These are phyloP conservation scores for Murina feae DNA, from an alignment of 2,113 vertebrate species.

Conservation along the genomic window DNA sequence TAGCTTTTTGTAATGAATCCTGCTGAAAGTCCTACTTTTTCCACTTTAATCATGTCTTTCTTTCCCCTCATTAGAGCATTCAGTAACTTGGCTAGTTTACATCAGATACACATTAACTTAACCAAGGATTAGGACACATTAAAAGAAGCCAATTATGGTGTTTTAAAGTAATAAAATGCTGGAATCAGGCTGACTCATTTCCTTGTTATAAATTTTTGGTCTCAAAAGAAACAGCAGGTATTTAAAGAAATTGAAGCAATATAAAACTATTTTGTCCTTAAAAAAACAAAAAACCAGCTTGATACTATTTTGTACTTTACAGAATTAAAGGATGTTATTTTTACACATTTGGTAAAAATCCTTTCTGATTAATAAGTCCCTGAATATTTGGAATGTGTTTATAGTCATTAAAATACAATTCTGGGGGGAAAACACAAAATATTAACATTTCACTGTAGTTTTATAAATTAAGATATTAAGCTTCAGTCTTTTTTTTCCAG, in stretches of 20 bases:
- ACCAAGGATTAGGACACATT: slow-evolving; percentile 10
- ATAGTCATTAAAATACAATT: slow-evolving; percentile 43
- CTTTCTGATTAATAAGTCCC: background rate
- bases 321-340: slow-evolving; percentile 34
- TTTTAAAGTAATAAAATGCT: slow-evolving; percentile 17
- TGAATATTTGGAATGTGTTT: slow-evolving; percentile 51
- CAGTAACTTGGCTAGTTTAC: background rate
- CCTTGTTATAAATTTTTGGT: slow-evolving; percentile 35
- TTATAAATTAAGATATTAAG: slow-evolving; percentile 31
- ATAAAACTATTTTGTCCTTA: slow-evolving; percentile 6
- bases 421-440: slow-evolving; percentile 23
- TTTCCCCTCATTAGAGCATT: background rate
- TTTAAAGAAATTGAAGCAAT: slow-evolving; percentile 48
- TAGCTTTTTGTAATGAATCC: background rate
- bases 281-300: background rate
- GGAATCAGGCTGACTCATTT: background rate
- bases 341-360: slow-evolving; percentile 33
- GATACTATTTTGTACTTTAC: background rate
- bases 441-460: slow-evolving; percentile 22
- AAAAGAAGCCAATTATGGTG: background rate
- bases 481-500: slow-evolving; percentile 6
- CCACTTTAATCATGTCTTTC: slow-evolving; percentile 19
- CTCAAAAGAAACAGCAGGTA: slow-evolving; percentile 45
- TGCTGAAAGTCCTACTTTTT: background rate
- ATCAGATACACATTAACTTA: slow-evolving; percentile 9